Evolutionary conservation across 2,888 invertebrate genomes (phyloP).

Genomic region (Heliconius hortense): DNA sequence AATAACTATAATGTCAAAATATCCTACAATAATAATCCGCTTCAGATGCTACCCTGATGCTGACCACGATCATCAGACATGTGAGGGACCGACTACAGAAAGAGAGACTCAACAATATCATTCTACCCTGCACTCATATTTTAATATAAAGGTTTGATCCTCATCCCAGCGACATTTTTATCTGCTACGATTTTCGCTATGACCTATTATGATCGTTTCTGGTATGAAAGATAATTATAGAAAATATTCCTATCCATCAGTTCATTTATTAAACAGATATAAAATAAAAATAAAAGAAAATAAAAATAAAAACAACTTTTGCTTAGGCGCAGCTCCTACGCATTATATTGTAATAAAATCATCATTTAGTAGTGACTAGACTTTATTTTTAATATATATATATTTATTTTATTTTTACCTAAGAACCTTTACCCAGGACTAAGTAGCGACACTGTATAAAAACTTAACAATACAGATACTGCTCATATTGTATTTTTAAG

Average conservation of each 20-base stretch:
- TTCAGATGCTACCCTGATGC: no score
- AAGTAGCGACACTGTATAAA: background rate
- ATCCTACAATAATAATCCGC: background rate
- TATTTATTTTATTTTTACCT: background rate
- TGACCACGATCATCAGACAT: no score
- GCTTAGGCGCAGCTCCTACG: no score
- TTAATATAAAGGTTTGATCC: background rate
- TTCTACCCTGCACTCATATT: background rate
- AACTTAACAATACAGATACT: slow-evolving; percentile 16
- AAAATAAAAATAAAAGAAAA: no score
- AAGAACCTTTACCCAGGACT: background rate
- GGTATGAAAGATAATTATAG: background rate
- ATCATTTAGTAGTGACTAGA: background rate
- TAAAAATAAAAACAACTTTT: background rate
- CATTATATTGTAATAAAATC: background rate
- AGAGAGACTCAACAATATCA: background rate
- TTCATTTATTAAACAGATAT: background rate
- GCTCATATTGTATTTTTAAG: slow-evolving; percentile 39
- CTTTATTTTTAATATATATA: background rate
- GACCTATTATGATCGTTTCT: background rate
- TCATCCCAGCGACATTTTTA: background rate
- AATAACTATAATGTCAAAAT: background rate
- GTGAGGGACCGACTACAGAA: no score
- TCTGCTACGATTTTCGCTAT: background rate
- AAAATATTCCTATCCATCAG: slow-evolving; percentile 1